Base-by-base conservation (phyloP, 2,888 invertebrate genomes). In the Furcula furcula region DNA sequence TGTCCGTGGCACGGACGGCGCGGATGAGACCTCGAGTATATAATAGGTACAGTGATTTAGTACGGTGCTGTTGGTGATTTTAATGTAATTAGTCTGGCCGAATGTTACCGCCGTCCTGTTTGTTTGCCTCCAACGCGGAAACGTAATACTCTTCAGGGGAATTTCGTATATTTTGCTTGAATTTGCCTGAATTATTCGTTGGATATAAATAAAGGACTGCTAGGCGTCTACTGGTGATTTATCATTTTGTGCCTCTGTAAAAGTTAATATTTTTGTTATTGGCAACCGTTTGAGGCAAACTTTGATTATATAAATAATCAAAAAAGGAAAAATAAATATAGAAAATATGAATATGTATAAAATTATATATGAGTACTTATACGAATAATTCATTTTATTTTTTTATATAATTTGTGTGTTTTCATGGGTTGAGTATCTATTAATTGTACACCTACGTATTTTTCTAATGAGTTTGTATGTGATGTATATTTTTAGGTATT, bases 11-110 rank as follows among this genome's bases (percentile, higher is more conserved):
- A 69, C 65, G 78, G 72, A 76, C 73, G 75, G 59, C 70, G 64
- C 72, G 82, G 83, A 84, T 82, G 82, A 81, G 76, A 74, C 68
- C 65, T 62, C 65, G 62, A 76, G 82, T 81, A 84, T 68, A 79
- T 80, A 85, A 78, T 78, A 77, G 77, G 76, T 74, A 70, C 69
- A 64, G 81, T 87, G 85, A 86, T 86, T 87, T 86, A 87, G 80
- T 84, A 65, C 72, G 75, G 76, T 68, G 65, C 72, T 64, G 66
- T 57, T 70, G 69, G 72, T 76, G 84, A 81, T 83, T 81, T 81
- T 75, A 72, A 67, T 70, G 76, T 77, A 86, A 86, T 86, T 86
- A 84, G 84, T 84, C 75, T 76, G 76, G 72, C 65, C 66, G 68
- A 71, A 59, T 65, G 62, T 63, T 69, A 58, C 68, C 65, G 73